phyloP scores from a whole-genome alignment of 2,797 vertebrate genomes.

The Lindbergichthys nudifrons region DNA sequence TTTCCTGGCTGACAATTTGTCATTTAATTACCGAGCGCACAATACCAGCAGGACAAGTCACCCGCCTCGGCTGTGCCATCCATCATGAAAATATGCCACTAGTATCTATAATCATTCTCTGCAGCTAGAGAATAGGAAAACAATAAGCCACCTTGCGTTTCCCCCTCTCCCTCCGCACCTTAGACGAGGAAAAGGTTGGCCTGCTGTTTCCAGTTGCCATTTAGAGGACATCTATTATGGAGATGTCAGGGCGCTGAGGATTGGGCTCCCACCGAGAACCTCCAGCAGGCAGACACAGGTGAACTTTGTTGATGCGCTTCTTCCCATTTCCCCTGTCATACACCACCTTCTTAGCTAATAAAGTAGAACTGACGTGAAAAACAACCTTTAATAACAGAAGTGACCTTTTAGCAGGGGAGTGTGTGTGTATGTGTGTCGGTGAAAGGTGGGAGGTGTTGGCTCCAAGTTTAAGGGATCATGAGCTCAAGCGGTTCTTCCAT shows the following conservation, averaged over 20 bases:
- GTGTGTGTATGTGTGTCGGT: not conserved
- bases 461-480: slow-evolving; percentile 21
- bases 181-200: slow-evolving; percentile 53
- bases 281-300: slow-evolving; percentile 50
- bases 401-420: slow-evolving; percentile 59
- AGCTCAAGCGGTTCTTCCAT: slow-evolving; percentile 11
- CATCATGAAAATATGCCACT: slow-evolving; percentile 67
- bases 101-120: slow-evolving; percentile 58
- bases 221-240: slow-evolving; percentile 69
- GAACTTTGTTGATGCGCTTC: slow-evolving; percentile 53
- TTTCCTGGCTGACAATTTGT: slow-evolving; percentile 69
- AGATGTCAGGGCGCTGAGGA: slow-evolving; percentile 47
- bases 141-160: slow-evolving; percentile 42
- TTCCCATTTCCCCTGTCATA: slow-evolving; percentile 23
- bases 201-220: slow-evolving; percentile 61
- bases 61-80: slow-evolving; percentile 56
- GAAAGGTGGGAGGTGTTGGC: not conserved
- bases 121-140: slow-evolving; percentile 55
- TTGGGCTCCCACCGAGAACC: slow-evolving; percentile 47
- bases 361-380: slow-evolving; percentile 49
- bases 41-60: slow-evolving; percentile 57
- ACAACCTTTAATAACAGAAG: slow-evolving; percentile 61
- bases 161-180: slow-evolving; percentile 2
- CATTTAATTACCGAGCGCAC: slow-evolving; percentile 72
- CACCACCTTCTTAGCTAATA: slow-evolving; percentile 39